Percentiles rank a stretch among this genome's conserved stretches.
These are phyloP conservation scores for Saturnia japonica DNA, from an alignment of 2,888 invertebrate genomes.

Conservation along the genomic window DNA sequence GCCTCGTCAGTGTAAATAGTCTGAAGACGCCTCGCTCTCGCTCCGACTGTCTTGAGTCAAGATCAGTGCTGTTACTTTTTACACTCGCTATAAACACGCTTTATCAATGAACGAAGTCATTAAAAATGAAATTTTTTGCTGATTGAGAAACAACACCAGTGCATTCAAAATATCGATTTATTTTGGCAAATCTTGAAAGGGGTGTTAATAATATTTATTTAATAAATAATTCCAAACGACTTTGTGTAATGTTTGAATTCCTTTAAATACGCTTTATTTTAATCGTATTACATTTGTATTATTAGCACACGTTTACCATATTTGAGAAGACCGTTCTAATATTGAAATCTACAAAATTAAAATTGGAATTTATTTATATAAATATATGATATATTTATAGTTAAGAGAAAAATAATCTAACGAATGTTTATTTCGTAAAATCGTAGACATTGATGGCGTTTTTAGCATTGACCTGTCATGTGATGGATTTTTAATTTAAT, in stretches of 20 bases:
- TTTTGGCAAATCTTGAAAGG: neutral
- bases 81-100: neutral
- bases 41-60: slow-evolving; percentile 42
- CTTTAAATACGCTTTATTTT: no score
- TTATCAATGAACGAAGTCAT: slow-evolving; percentile 2
- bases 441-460: no score
- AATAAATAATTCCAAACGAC: no score
- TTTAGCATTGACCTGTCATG: no score
- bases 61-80: slow-evolving; percentile 19
- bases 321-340: no score
- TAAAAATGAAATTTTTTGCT: neutral
- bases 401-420: neutral
- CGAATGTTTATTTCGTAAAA: neutral
- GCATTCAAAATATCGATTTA: neutral
- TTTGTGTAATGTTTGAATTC: no score
- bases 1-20: slow-evolving; percentile 62
- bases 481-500: no score
- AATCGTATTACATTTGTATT: no score
- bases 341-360: no score
- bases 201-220: neutral
- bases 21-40: slow-evolving; percentile 45
- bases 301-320: no score
- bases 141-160: neutral
- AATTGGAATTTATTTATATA: no score
- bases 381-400: no score